Conservation (phyloP, 1,140 invertebrate species). For the Cephus cinctus region DNA sequence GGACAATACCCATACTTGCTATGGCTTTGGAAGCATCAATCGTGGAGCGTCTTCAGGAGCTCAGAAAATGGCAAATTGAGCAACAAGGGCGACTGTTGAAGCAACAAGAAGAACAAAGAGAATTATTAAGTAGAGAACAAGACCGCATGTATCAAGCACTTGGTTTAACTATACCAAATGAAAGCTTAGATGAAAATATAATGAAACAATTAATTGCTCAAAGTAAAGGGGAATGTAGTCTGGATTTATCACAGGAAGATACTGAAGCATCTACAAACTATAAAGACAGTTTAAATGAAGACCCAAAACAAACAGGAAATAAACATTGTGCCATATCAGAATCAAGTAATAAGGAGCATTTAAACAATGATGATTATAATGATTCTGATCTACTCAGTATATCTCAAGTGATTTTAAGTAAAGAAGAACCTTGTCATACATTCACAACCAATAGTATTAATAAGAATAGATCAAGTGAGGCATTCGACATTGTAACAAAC, state of each 20-base stretch:
- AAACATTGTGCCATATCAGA: too few species aligned
- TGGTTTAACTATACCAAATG: constrained; percentile 28
- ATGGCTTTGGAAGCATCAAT: constrained; percentile 40
- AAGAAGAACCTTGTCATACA: too few species aligned
- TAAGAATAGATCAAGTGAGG: too few species aligned
- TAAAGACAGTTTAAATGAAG: too few species aligned
- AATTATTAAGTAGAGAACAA: constrained; percentile 36
- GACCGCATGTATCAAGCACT: constrained; percentile 37
- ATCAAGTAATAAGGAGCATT: too few species aligned
- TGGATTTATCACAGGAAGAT: background rate
- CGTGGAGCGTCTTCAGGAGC: constrained; percentile 36
- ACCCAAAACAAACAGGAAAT: too few species aligned
- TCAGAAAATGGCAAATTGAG: constrained; percentile 39
- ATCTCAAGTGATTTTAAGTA: too few species aligned
- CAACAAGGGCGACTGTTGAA: constrained; percentile 37
- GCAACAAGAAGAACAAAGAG: constrained; percentile 39
- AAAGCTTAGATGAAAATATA: constrained; percentile 7
- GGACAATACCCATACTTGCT: background rate
- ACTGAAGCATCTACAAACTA: background rate
- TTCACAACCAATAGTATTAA: too few species aligned
- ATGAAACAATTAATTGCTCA: background rate
- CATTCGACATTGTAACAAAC: too few species aligned
- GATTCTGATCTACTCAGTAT: too few species aligned
- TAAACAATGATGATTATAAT: too few species aligned
- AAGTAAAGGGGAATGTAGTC: background rate